These are phyloP conservation scores for Aphelenchoides besseyi DNA, from an alignment of 1,140 invertebrate genomes.

Conservation along the genomic window DNA sequence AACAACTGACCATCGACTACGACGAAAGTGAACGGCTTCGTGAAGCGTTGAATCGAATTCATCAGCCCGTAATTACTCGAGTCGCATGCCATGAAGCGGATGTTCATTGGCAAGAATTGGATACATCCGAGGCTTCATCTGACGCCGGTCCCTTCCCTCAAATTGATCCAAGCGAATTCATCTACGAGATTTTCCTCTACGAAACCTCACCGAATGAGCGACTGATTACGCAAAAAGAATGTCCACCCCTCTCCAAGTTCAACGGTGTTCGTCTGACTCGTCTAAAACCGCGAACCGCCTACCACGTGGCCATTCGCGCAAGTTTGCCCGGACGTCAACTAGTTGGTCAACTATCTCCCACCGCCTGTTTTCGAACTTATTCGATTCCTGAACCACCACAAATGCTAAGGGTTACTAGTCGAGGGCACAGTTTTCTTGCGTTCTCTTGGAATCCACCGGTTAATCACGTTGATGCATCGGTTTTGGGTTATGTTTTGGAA, in stretches of 20 bases:
- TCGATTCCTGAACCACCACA: constrained; percentile 43
- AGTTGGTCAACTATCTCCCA: constrained; percentile 43
- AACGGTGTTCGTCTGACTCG: constrained; percentile 38
- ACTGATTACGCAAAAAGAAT: constrained; percentile 16
- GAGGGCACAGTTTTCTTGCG: constrained; percentile 25
- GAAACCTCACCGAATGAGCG: constrained; percentile 25
- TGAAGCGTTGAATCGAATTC: constrained; percentile 47
- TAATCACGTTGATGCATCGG: constrained; percentile 40
- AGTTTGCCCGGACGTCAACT: constrained; percentile 50
- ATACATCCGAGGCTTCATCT: constrained; percentile 57
- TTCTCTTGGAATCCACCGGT: constrained; percentile 39
- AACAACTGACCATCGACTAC: constrained; percentile 39
- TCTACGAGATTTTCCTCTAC: constrained; percentile 53
- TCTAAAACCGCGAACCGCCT: constrained; percentile 50
- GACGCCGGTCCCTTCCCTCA: constrained; percentile 60
- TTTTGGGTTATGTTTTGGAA: constrained; percentile 41
- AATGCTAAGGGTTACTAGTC: constrained; percentile 28
- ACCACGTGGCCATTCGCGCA: constrained; percentile 49
- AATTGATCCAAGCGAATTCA: constrained; percentile 56
- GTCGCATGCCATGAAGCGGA: constrained; percentile 40
- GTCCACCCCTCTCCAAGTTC: constrained; percentile 18
- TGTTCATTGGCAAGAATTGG: constrained; percentile 54
- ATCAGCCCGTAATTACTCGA: constrained; percentile 37
- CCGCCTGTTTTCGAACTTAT: constrained; percentile 44
- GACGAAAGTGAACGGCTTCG: constrained; percentile 52